Evolutionary conservation across 2,797 vertebrate genomes (phyloP).

Genomic region (Thalassophryne amazonica): DNA sequence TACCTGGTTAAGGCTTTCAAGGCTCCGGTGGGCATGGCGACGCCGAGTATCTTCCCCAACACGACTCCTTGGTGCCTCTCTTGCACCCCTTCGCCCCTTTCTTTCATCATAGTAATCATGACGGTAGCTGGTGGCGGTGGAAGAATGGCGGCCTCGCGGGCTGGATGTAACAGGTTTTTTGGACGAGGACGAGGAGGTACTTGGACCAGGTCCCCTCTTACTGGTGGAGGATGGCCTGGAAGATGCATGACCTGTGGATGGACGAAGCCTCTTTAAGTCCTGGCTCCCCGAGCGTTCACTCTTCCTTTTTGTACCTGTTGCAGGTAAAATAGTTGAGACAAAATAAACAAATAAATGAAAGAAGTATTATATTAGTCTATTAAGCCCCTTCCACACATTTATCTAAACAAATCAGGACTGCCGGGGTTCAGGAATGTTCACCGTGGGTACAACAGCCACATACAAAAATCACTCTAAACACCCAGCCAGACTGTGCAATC

Average conservation of each 20-base stretch:
- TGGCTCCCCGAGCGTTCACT: constrained; percentile 83
- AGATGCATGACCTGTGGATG: constrained; percentile 78
- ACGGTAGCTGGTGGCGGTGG: constrained; percentile 72
- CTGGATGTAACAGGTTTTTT: constrained; percentile 78
- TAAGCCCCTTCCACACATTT: too few species aligned
- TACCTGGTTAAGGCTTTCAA: constrained; percentile 52
- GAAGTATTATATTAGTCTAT: too few species aligned
- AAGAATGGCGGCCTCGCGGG: constrained; percentile 75
- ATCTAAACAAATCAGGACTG: too few species aligned
- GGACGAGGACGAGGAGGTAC: constrained; percentile 76
- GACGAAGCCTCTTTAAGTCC: constrained; percentile 87
- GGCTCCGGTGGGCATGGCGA: constrained; percentile 35
- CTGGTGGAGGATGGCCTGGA: constrained; percentile 76
- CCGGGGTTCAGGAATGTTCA: too few species aligned
- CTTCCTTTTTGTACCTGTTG: constrained; percentile 91
- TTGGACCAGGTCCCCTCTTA: constrained; percentile 69
- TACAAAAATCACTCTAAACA: too few species aligned
- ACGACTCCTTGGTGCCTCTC: constrained; percentile 66
- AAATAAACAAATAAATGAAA: neutral
- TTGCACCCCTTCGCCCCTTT: constrained; percentile 80
- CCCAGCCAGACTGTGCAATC: too few species aligned
- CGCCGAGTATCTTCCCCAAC: constrained; percentile 26
- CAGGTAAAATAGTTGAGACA: neutral
- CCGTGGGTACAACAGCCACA: too few species aligned
- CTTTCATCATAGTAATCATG: constrained; percentile 91